Conservation (phyloP, 2,113 vertebrate species). For the Progne subis region DNA sequence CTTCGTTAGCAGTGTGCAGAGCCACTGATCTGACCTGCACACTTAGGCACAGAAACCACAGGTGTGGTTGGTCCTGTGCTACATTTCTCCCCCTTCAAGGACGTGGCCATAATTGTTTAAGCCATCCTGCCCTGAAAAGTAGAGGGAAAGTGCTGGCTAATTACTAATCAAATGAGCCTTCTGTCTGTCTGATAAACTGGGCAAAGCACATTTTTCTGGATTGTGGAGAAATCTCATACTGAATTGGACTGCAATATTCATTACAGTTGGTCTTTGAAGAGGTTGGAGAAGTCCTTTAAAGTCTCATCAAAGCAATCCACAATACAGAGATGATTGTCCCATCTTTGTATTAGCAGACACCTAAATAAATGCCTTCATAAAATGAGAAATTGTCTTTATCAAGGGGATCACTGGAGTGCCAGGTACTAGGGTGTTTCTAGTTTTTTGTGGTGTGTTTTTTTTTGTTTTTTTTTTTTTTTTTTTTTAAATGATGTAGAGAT, state of each 20-base stretch:
- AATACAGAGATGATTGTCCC: neutral
- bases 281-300: conserved; percentile 5
- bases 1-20: neutral
- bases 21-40: neutral
- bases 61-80: neutral
- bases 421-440: neutral
- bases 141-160: neutral
- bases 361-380: conserved; percentile 14
- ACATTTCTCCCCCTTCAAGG: neutral
- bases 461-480: neutral
- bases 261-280: neutral
- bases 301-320: neutral
- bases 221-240: neutral
- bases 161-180: neutral
- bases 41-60: accelerated
- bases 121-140: neutral
- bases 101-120: neutral
- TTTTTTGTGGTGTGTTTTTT: no score
- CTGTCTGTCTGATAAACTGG: neutral
- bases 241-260: neutral
- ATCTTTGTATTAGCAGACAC: neutral
- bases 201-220: neutral
- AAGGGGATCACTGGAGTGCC: neutral
- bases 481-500: neutral
- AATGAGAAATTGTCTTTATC: conserved; percentile 1